phyloP scores from a whole-genome alignment of 2,888 invertebrate species.

The Trachelus troglodyta region DNA sequence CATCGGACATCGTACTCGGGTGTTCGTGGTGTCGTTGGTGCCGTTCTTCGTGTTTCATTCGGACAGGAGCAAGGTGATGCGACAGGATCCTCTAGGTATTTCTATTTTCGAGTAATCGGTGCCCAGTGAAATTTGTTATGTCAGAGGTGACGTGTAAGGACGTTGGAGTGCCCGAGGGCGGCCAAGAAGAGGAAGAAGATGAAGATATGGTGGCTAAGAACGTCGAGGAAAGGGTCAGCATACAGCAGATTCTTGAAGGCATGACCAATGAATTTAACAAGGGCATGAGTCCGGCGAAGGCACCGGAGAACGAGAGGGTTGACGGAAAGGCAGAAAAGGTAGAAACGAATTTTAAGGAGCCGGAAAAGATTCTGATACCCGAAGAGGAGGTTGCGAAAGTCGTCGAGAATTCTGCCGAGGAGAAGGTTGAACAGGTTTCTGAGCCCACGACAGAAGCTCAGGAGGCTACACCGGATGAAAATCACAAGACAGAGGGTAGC shows the following conservation, averaged over 20 bases:
- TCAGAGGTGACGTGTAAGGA: constrained; percentile 43
- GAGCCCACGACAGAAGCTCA: not conserved
- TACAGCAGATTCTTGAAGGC: constrained; percentile 61
- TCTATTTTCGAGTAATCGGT: not conserved
- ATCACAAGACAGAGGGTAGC: constrained; percentile 25
- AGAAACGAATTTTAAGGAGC: constrained; percentile 24
- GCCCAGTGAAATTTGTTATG: constrained; percentile 26
- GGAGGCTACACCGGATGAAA: not conserved
- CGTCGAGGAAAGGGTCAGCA: constrained; percentile 56
- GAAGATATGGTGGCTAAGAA: constrained; percentile 45
- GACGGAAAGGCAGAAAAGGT: constrained; percentile 20
- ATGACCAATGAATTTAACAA: constrained; percentile 65
- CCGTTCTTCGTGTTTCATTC: not conserved
- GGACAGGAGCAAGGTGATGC: constrained; percentile 3
- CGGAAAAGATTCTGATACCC: constrained; percentile 21
- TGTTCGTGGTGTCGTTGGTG: not conserved
- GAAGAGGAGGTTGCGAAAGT: constrained; percentile 9
- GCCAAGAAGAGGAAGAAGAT: constrained; percentile 47
- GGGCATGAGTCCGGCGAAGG: constrained; percentile 39
- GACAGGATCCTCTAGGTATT: not conserved
- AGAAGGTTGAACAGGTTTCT: constrained; percentile 12
- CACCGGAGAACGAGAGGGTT: constrained; percentile 24
- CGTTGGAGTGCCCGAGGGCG: constrained; percentile 45
- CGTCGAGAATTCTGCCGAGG: constrained; percentile 13
- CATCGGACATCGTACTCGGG: constrained; percentile 1